phyloP scores from a whole-genome alignment of 1,140 invertebrate genomes.

The Drosophila fuyamai region DNA sequence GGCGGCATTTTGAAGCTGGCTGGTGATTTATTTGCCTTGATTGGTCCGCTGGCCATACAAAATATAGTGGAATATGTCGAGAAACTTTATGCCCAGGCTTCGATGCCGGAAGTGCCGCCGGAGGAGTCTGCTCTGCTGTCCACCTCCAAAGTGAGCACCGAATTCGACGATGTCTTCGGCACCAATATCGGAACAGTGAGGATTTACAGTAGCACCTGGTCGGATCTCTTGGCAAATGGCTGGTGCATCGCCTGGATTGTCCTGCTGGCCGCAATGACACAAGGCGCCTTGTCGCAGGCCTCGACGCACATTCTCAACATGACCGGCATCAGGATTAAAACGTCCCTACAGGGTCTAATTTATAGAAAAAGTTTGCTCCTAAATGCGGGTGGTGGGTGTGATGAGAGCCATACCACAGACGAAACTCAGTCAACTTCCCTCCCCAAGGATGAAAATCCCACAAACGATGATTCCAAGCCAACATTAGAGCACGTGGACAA shows the following conservation, averaged over 20 bases:
- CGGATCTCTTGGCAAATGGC: conserved; percentile 90
- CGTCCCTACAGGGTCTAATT: conserved; percentile 89
- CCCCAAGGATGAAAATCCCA: conserved; percentile 19
- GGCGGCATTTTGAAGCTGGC: conserved; percentile 91
- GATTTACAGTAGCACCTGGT: conserved; percentile 85
- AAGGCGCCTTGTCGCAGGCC: conserved; percentile 93
- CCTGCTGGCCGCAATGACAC: conserved; percentile 89
- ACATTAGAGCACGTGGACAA: conserved; percentile 2
- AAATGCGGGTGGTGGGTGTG: conserved; percentile 62
- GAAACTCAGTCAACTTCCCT: conserved; percentile 29
- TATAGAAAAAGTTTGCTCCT: conserved; percentile 84
- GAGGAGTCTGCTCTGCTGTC: conserved; percentile 7
- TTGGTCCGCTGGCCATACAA: conserved; percentile 91
- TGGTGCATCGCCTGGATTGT: conserved; percentile 91
- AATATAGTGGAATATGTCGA: conserved; percentile 90
- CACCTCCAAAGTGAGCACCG: conserved; percentile 45
- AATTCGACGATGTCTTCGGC: conserved; percentile 41
- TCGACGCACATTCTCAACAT: conserved; percentile 93
- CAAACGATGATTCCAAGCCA: conserved; percentile 12
- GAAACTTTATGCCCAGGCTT: conserved; percentile 58
- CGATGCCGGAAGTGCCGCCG: not conserved
- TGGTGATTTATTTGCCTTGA: conserved; percentile 91
- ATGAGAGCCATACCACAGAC: conserved; percentile 26
- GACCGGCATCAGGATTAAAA: conserved; percentile 92
- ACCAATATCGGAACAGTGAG: conserved; percentile 57